A percentile compares a stretch with the other conserved stretches of the same genome.
phyloP scores from a whole-genome alignment of 2,113 vertebrate genomes.

The Gila orcuttii region DNA sequence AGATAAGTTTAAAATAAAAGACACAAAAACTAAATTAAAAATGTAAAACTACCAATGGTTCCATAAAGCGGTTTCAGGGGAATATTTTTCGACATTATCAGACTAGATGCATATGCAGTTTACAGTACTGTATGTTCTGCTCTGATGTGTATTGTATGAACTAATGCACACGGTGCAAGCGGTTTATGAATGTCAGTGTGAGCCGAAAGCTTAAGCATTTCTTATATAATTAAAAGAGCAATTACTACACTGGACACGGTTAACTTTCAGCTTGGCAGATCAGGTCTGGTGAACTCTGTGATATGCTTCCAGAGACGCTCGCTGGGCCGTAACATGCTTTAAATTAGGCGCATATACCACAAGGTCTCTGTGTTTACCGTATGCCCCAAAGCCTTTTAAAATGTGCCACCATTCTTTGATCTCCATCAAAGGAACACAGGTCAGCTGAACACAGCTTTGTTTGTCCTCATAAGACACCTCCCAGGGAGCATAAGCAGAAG shows the following conservation, averaged over 20 bases:
- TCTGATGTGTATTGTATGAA: constrained; percentile 23
- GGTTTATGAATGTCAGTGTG: constrained; percentile 52
- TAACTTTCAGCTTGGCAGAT: constrained; percentile 43
- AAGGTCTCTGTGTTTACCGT: constrained; percentile 36
- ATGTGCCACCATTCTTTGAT: constrained; percentile 43
- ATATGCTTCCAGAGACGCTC: constrained; percentile 31
- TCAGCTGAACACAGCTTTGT: constrained; percentile 37
- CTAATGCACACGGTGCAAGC: constrained; percentile 39
- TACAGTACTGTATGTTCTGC: not conserved
- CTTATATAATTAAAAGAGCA: constrained; percentile 55
- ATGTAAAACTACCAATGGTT: not conserved
- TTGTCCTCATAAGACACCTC: constrained; percentile 44
- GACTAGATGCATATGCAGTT: not conserved
- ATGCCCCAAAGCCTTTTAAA: constrained; percentile 32
- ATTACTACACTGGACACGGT: constrained; percentile 53
- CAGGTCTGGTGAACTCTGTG: constrained; percentile 22
- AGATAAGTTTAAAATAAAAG: not conserved
- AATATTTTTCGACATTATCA: not conserved
- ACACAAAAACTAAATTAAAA: not conserved
- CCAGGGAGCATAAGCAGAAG: not conserved
- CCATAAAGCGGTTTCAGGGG: not conserved
- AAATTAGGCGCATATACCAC: constrained; percentile 44
- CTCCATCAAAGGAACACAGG: not conserved
- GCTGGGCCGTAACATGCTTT: constrained; percentile 22
- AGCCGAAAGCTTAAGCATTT: constrained; percentile 54